phyloP scores from a whole-genome alignment of 1,140 invertebrate species.

The Batillaria attramentaria region DNA sequence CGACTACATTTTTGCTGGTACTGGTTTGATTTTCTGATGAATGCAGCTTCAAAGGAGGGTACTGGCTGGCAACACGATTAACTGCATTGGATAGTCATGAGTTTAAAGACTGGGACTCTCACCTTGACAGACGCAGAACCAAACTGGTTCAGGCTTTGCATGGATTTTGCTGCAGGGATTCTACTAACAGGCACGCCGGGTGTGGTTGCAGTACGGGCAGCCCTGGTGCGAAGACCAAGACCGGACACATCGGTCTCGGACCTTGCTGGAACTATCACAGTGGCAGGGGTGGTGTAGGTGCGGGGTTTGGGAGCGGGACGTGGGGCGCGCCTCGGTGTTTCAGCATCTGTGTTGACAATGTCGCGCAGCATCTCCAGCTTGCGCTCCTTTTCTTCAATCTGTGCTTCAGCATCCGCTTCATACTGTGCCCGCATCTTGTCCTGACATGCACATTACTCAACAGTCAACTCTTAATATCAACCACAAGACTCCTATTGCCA shows the following conservation, averaged over 20 bases:
- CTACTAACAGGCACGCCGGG: conserved; percentile 21
- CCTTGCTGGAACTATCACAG: conserved; percentile 2
- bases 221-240: conserved; percentile 29
- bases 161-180: conserved; percentile 48
- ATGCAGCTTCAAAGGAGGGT: no score
- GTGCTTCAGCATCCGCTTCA: conserved; percentile 54
- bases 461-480: no score
- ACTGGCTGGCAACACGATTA: no score
- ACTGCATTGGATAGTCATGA: no score
- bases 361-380: conserved; percentile 63
- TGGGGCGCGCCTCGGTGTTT: conserved; percentile 26
- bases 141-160: conserved; percentile 50
- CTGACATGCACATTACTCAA: conserved; percentile 47
- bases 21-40: no score
- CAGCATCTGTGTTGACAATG: conserved; percentile 54
- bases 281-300: conserved; percentile 60
- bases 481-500: no score
- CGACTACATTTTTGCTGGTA: no score
- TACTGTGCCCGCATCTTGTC: conserved; percentile 60
- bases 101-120: no score
- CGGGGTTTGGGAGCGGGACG: conserved; percentile 57
- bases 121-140: conserved; percentile 30
- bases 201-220: conserved; percentile 37
- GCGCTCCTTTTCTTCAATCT: conserved; percentile 60
- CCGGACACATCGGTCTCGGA: conserved; percentile 29